A percentile compares a stretch with the other conserved stretches of the same genome.
phyloP scores from a whole-genome alignment of 2,888 invertebrate species.

The Matsumyia berberina region DNA sequence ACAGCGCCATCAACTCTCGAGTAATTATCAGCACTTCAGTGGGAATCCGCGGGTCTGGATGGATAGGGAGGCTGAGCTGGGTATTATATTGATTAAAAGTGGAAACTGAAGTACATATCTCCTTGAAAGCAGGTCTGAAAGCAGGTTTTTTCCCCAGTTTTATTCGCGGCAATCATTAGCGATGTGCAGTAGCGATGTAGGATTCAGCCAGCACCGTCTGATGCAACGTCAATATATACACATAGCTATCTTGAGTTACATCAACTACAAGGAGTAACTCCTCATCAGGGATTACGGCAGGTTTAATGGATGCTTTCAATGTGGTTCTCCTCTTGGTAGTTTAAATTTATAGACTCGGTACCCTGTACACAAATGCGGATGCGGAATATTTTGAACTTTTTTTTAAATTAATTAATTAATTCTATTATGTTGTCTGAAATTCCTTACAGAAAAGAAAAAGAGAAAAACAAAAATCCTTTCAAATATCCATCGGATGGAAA shows the following conservation, averaged over 20 bases:
- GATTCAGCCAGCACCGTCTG: neutral
- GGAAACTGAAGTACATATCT: neutral
- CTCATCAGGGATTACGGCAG: conserved; percentile 1
- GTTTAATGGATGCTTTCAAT: neutral
- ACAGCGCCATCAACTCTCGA: conserved; percentile 22
- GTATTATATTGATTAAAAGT: conserved; percentile 34
- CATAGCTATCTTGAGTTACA: neutral
- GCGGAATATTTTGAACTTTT: neutral
- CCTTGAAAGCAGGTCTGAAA: neutral
- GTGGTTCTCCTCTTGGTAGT: neutral
- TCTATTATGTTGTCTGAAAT: neutral
- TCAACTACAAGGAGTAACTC: neutral
- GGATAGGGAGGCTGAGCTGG: neutral
- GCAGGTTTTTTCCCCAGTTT: neutral
- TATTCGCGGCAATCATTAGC: conserved; percentile 24
- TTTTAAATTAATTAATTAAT: neutral
- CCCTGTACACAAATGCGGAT: neutral
- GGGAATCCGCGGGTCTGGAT: neutral
- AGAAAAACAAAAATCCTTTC: too few relatives aligned
- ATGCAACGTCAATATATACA: neutral
- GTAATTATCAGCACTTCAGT: conserved; percentile 36
- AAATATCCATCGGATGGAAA: too few relatives aligned
- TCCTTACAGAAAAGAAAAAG: too few relatives aligned
- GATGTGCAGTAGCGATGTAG: conserved; percentile 18
- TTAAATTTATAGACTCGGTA: neutral